Evolutionary conservation across 2,888 invertebrate genomes (phyloP).

Genomic region (Lochmaea crataegi): DNA sequence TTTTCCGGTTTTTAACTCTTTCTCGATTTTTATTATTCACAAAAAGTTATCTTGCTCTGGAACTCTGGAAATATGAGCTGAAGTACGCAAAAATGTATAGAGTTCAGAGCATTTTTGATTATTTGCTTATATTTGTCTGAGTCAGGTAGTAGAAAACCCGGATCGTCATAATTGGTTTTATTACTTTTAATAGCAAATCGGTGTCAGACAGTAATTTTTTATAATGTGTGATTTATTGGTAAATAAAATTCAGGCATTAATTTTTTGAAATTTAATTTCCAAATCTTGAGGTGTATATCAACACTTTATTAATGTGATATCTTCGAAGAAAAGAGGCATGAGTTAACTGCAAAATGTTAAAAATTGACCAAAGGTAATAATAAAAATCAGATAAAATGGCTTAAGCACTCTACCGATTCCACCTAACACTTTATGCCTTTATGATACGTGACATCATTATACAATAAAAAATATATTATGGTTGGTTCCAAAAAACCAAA

Average conservation of each 20-base stretch:
- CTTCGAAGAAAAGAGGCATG: not conserved
- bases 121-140: not conserved
- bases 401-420: not conserved
- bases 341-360: not conserved
- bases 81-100: not conserved
- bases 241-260: not conserved
- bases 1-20: too few species aligned
- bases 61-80: too few species aligned
- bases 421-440: not conserved
- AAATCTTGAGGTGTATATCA: not conserved
- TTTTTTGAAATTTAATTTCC: not conserved
- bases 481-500: not conserved
- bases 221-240: not conserved
- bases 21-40: too few species aligned
- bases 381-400: not conserved
- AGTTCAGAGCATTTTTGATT: not conserved
- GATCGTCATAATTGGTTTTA: not conserved
- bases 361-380: not conserved
- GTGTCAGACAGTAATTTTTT: not conserved
- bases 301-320: not conserved
- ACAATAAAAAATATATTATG: not conserved
- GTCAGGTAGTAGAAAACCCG: not conserved
- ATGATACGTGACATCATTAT: slow-evolving; percentile 1
- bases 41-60: too few species aligned
- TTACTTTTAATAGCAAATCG: not conserved